Percentiles rank a stretch among this genome's conserved stretches.
These are phyloP conservation scores for Eurystomus gularis DNA, from an alignment of 2,113 vertebrate genomes.

Conservation along the genomic window DNA sequence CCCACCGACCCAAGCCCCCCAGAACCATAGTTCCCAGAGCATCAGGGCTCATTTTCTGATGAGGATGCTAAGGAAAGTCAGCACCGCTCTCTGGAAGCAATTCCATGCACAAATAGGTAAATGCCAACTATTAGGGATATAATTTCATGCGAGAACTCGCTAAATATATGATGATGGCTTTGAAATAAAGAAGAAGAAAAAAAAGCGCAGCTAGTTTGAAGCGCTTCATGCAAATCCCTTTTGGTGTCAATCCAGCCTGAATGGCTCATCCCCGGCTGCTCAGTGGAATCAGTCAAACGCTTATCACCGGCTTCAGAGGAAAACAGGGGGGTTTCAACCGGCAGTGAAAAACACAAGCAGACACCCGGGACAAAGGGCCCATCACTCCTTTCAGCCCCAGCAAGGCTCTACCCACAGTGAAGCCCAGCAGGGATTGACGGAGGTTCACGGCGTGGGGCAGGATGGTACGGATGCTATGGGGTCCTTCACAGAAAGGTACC, in stretches of 20 bases:
- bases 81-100: rapidly evolving
- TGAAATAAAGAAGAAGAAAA: background rate
- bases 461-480: rapidly evolving
- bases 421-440: rapidly evolving
- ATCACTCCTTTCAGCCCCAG: background rate
- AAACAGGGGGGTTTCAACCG: background rate
- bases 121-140: background rate
- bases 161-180: background rate
- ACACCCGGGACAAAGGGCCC: slow-evolving; percentile 11
- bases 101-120: rapidly evolving
- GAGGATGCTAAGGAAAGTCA: rapidly evolving
- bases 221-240: background rate
- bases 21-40: rapidly evolving
- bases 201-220: background rate
- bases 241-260: slow-evolving; percentile 26
- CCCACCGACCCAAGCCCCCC: background rate
- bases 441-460: rapidly evolving
- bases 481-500: rapidly evolving
- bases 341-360: background rate
- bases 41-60: background rate
- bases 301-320: background rate
- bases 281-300: background rate
- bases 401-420: background rate
- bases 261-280: slow-evolving; percentile 8
- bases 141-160: background rate